Evolutionary conservation across 2,113 vertebrate genomes (phyloP).

Genomic region (Mustelus asterias): DNA sequence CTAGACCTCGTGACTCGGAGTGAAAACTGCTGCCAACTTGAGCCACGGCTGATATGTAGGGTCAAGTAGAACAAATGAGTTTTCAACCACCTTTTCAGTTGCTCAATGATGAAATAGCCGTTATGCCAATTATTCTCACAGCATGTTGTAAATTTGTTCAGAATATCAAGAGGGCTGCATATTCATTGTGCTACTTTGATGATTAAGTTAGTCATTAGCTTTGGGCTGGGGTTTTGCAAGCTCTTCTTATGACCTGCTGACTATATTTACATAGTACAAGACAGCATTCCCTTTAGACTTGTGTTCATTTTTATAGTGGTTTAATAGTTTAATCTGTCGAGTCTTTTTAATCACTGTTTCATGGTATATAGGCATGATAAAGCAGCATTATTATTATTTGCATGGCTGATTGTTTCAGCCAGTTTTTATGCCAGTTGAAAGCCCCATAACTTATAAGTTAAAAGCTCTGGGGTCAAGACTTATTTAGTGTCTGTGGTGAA

Average conservation of each 20-base stretch:
- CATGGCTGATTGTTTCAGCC: neutral
- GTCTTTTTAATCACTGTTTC: neutral
- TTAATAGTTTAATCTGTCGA: neutral
- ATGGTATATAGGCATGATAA: neutral
- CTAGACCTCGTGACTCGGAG: too few species aligned
- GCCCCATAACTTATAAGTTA: too few species aligned
- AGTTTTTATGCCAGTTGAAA: neutral
- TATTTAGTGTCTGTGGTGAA: too few species aligned
- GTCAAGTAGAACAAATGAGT: too few species aligned
- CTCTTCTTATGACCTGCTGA: neutral
- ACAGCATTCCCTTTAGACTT: too few species aligned
- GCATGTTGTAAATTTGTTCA: neutral
- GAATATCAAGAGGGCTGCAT: neutral
- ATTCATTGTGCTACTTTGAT: neutral
- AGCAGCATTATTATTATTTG: neutral
- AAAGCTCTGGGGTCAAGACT: too few species aligned
- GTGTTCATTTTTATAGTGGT: neutral
- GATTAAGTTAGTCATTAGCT: neutral
- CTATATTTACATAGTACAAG: neutral
- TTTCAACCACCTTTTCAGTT: neutral
- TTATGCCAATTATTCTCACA: neutral
- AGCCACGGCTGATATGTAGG: too few species aligned
- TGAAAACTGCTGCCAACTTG: too few species aligned
- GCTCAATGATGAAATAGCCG: neutral
- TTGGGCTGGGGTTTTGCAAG: neutral